These are phyloP conservation scores for Thalpophila matura DNA, from an alignment of 2,888 invertebrate genomes.

Conservation along the genomic window DNA sequence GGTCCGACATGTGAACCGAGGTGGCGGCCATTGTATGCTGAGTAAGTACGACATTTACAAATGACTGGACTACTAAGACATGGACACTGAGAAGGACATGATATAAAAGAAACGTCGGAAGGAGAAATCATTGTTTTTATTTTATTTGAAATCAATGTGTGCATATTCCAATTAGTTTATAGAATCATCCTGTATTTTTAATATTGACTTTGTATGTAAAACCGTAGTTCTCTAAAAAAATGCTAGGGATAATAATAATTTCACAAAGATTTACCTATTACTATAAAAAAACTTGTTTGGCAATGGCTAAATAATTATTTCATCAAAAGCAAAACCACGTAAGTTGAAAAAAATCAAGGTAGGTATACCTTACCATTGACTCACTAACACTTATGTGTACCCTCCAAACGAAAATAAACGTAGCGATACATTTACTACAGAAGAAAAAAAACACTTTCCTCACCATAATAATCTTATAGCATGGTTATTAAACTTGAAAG, in stretches of 20 bases:
- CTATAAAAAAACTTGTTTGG: no score
- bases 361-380: no score
- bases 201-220: no score
- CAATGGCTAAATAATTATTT: no score
- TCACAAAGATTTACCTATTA: no score
- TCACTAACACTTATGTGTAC: not conserved
- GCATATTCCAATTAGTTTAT: conserved; percentile 1
- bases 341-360: no score
- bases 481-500: conserved; percentile 56
- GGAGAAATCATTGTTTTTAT: conserved; percentile 30
- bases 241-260: no score
- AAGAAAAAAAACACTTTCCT: conserved; percentile 27
- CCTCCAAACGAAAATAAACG: not conserved
- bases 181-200: not conserved
- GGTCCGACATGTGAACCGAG: conserved; percentile 87
- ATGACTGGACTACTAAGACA: conserved; percentile 76
- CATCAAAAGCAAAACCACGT: no score
- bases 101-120: conserved; percentile 49
- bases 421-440: not conserved
- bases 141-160: conserved; percentile 33
- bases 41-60: conserved; percentile 86
- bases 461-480: conserved; percentile 43
- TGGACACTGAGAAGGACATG: conserved; percentile 79
- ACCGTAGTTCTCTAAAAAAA: no score
- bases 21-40: conserved; percentile 85